Conservation (phyloP, 2,888 invertebrate genomes). For the Lochmaea capreae region DNA sequence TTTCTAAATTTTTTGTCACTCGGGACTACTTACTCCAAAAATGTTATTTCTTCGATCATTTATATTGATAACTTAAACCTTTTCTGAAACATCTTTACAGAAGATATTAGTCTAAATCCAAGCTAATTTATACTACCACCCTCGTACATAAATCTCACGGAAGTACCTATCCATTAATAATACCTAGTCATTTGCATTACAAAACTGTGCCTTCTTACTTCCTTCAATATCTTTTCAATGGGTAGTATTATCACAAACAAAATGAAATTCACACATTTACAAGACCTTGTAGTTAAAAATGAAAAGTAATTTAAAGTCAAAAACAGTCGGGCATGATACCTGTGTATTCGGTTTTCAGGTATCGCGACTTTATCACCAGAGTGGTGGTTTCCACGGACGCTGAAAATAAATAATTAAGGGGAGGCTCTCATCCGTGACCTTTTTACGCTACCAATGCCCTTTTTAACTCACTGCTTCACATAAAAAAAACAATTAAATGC, state of each 20-base stretch:
- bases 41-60: too few relatives aligned
- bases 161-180: neutral
- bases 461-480: neutral
- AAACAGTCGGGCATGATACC: neutral
- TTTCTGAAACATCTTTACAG: too few relatives aligned
- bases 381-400: conserved; percentile 34
- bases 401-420: conserved; percentile 41
- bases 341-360: neutral
- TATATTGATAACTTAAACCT: too few relatives aligned
- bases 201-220: neutral
- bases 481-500: neutral
- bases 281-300: neutral
- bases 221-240: neutral
- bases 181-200: neutral
- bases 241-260: neutral
- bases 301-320: neutral
- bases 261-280: neutral
- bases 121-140: neutral
- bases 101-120: neutral
- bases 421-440: conserved; percentile 52
- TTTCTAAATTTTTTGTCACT: too few relatives aligned
- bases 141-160: neutral
- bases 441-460: conserved; percentile 5
- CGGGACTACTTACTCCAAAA: too few relatives aligned
- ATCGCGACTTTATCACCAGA: conserved; percentile 37